Evolutionary conservation across 2,113 vertebrate genomes (phyloP).

Genomic region (Triplophysa siluroides): DNA sequence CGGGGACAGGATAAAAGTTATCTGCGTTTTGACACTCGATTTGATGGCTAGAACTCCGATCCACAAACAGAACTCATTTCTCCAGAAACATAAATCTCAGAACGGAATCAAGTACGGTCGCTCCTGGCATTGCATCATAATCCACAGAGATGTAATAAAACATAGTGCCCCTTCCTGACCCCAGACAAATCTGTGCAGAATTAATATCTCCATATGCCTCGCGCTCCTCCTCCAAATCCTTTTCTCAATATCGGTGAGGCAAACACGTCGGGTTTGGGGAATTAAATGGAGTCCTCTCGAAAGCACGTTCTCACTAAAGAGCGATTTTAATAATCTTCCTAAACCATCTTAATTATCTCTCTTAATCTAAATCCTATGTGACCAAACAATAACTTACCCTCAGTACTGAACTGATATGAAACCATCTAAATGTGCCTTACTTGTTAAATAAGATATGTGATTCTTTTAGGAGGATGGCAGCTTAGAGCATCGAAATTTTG

Average conservation of each 20-base stretch:
- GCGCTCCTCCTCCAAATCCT: conserved; percentile 17
- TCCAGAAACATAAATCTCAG: conserved; percentile 47
- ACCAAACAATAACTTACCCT: conserved; percentile 26
- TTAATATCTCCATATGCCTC: conserved; percentile 46
- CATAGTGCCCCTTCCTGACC: conserved; percentile 34
- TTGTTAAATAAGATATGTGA: conserved; percentile 27
- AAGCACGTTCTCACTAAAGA: conserved; percentile 20
- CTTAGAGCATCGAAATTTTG: neutral
- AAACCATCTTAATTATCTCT: conserved; percentile 43
- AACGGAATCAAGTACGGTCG: conserved; percentile 13
- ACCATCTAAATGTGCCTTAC: neutral
- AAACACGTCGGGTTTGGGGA: conserved; percentile 5
- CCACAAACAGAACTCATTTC: neutral
- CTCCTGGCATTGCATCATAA: conserved; percentile 32
- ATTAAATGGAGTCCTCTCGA: conserved; percentile 43
- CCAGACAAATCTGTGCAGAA: conserved; percentile 31
- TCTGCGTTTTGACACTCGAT: conserved; percentile 28
- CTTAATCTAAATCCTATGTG: conserved; percentile 30
- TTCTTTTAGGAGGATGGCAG: neutral
- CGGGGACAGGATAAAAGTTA: conserved; percentile 33
- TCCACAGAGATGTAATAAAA: conserved; percentile 46
- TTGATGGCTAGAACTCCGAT: neutral
- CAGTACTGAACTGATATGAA: conserved; percentile 8
- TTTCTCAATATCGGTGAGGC: neutral
- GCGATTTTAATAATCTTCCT: conserved; percentile 50